phyloP scores from a whole-genome alignment of 2,113 vertebrate genomes.

The Xenopus borealis region DNA sequence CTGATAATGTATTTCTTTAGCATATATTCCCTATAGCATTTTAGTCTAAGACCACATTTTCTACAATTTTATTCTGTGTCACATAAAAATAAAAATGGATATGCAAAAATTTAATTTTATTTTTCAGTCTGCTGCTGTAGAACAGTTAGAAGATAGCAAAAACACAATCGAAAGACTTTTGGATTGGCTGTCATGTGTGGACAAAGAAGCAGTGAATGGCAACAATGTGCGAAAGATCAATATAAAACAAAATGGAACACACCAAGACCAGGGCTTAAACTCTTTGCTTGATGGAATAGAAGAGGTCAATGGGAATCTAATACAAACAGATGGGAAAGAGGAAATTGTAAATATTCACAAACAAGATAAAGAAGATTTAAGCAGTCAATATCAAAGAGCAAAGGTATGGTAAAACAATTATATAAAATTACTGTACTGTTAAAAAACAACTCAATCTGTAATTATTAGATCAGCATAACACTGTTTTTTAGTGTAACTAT shows the following conservation, averaged over 20 bases:
- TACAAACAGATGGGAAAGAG: conserved; percentile 63
- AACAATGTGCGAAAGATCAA: conserved; percentile 56
- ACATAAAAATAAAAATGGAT: too few species aligned
- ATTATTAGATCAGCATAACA: too few species aligned
- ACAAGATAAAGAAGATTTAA: conserved; percentile 68
- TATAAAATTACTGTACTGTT: background rate
- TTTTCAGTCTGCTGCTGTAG: conserved; percentile 84
- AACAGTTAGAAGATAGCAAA: conserved; percentile 90
- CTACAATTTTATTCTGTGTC: too few species aligned
- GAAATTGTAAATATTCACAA: conserved; percentile 52
- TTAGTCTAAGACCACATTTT: too few species aligned
- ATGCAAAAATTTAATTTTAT: background rate
- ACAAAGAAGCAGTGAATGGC: conserved; percentile 68
- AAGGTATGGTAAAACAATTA: conserved; percentile 68
- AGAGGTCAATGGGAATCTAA: conserved; percentile 86
- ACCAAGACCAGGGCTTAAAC: conserved; percentile 64
- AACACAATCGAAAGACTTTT: conserved; percentile 88
- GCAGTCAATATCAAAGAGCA: conserved; percentile 82
- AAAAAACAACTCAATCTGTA: too few species aligned
- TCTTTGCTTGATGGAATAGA: conserved; percentile 69
- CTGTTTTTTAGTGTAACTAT: too few species aligned
- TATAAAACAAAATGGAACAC: conserved; percentile 83
- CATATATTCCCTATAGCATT: too few species aligned
- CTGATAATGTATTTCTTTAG: too few species aligned
- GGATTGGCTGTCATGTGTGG: conserved; percentile 86